Percentiles rank a stretch among this genome's conserved stretches.
phyloP scores from a whole-genome alignment of 64 coral and sea anemone species.

The Pachyseris speciosa region DNA sequence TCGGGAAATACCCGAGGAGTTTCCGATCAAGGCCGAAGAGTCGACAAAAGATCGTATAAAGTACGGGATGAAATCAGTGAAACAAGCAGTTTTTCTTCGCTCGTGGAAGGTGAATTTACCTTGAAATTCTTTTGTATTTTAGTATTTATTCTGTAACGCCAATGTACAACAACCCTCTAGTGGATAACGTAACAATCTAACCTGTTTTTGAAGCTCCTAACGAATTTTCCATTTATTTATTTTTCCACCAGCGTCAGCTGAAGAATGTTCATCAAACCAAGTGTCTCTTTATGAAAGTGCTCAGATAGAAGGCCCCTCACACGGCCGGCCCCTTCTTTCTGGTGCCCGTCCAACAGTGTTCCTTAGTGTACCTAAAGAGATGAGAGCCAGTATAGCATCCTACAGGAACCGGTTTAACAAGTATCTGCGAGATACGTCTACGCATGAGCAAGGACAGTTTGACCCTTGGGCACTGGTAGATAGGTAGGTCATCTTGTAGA shows the following conservation, averaged over 20 bases:
- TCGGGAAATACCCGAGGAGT: background rate
- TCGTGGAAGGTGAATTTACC: conserved; percentile 4
- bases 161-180: too few relatives aligned
- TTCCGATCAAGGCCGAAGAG: background rate
- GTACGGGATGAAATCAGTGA: conserved; percentile 13
- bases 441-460: conserved; percentile 86
- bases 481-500: conserved; percentile 61
- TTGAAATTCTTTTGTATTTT: background rate
- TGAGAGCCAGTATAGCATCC: conserved; percentile 78
- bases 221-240: too few relatives aligned
- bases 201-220: too few relatives aligned
- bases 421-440: conserved; percentile 78
- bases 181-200: too few relatives aligned
- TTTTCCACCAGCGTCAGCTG: background rate
- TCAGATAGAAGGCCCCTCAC: background rate
- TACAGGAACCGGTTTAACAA: conserved; percentile 76
- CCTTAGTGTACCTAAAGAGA: conserved; percentile 78
- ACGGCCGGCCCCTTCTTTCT: background rate
- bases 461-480: conserved; percentile 95
- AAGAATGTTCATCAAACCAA: background rate
- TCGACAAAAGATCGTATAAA: background rate
- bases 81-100: conserved; percentile 9
- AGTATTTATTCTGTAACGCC: too few relatives aligned
- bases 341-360: conserved; percentile 7
- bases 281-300: background rate